Conservation (phyloP, 2,797 vertebrate species). For the Poecile montanus region DNA sequence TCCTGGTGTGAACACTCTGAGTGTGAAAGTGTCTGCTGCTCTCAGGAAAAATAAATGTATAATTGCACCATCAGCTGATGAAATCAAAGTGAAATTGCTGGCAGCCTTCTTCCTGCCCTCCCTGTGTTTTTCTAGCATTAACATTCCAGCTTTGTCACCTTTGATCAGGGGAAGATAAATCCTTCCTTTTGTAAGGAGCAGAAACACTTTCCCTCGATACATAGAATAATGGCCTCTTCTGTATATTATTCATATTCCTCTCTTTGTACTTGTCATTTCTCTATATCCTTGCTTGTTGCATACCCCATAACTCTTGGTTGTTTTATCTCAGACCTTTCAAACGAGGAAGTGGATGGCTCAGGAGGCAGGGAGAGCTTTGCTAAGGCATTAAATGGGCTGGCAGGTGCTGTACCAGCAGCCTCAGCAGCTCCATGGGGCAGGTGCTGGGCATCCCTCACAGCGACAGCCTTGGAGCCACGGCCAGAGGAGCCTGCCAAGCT, state of each 20-base stretch:
- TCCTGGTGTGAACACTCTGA: neutral
- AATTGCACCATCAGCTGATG: constrained; percentile 33
- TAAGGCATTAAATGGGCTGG: neutral
- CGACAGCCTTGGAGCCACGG: neutral
- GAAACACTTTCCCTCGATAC: constrained; percentile 34
- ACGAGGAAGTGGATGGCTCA: neutral
- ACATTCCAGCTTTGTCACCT: constrained; percentile 47
- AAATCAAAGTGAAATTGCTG: constrained; percentile 14
- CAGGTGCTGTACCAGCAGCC: neutral
- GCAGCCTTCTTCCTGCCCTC: constrained; percentile 34
- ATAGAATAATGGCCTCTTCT: constrained; percentile 41
- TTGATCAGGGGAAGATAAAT: constrained; percentile 53
- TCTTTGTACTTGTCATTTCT: constrained; percentile 54
- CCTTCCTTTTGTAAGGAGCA: constrained; percentile 46
- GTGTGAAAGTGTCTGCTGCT: constrained; percentile 24
- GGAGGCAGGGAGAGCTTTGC: neutral
- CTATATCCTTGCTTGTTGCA: neutral
- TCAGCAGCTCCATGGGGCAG: neutral
- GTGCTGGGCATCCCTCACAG: neutral
- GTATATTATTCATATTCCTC: constrained; percentile 53
- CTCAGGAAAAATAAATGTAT: constrained; percentile 5
- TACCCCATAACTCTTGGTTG: constrained; percentile 11
- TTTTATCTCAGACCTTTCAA: constrained; percentile 42
- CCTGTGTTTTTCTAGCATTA: constrained; percentile 42
- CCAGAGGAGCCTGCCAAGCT: no score